Conservation (phyloP, 2,113 vertebrate species). For the Actinemys pallida region DNA sequence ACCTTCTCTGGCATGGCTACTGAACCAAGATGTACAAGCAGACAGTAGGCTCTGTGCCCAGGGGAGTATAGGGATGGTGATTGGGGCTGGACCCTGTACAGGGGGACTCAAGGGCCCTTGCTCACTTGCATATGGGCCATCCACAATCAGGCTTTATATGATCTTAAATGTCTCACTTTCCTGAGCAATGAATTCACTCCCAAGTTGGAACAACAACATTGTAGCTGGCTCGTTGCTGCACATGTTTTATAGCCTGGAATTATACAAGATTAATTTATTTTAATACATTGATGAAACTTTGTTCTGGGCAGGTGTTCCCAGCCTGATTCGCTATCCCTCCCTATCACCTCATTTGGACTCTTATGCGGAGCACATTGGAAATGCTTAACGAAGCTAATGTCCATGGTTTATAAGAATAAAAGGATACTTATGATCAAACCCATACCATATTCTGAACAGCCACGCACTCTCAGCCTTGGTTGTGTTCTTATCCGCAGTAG, state of each 20-base stretch:
- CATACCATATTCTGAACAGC: slow-evolving; percentile 86
- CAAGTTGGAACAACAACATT: neutral
- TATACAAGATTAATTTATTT: neutral
- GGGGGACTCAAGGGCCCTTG: too few species aligned
- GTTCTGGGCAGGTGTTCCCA: neutral
- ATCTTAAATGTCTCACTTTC: neutral
- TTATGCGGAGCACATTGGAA: neutral
- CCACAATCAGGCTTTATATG: neutral
- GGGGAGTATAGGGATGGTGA: neutral
- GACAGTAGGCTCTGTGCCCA: neutral
- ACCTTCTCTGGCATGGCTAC: neutral
- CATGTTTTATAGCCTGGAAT: neutral
- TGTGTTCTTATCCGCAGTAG: slow-evolving; percentile 68
- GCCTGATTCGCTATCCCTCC: neutral
- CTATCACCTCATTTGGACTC: neutral
- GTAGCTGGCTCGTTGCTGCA: neutral
- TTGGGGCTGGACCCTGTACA: neutral
- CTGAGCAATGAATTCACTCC: neutral
- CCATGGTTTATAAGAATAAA: slow-evolving; percentile 45
- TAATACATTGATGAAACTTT: neutral
- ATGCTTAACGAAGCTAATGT: neutral
- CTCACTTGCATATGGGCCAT: neutral
- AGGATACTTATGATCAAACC: slow-evolving; percentile 92
- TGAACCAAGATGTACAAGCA: neutral
- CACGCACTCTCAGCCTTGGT: slow-evolving; percentile 79